These are phyloP conservation scores for Nomia melanderi DNA, from an alignment of 1,140 invertebrate species.

Conservation along the genomic window DNA sequence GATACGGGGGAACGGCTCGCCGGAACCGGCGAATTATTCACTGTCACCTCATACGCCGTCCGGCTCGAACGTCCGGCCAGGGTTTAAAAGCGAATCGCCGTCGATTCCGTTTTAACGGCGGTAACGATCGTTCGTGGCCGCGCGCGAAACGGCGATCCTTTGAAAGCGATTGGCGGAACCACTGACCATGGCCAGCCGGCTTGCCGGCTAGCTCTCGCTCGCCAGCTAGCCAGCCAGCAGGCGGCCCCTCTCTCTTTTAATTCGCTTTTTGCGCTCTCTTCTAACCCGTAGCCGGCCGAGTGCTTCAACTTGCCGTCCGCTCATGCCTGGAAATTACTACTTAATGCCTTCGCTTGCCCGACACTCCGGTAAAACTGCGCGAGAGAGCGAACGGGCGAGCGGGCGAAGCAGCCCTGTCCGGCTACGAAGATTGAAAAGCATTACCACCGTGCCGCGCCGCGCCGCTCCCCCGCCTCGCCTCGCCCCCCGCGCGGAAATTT, in stretches of 20 bases:
- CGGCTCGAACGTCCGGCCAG: slow-evolving; percentile 16
- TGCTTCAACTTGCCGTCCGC: slow-evolving; percentile 8
- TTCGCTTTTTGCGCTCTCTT: slow-evolving; percentile 58
- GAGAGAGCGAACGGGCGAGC: slow-evolving; percentile 5
- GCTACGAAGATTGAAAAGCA: slow-evolving; percentile 31
- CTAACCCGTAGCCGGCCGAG: not conserved
- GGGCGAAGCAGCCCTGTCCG: not conserved
- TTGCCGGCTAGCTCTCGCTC: too few relatives aligned
- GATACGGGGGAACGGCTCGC: not conserved
- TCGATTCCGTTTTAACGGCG: slow-evolving; percentile 63
- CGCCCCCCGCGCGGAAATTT: not conserved
- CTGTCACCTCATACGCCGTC: slow-evolving; percentile 38
- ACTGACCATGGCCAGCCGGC: slow-evolving; percentile 39
- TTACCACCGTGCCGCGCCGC: not conserved
- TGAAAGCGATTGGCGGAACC: slow-evolving; percentile 66
- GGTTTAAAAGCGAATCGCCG: slow-evolving; percentile 60
- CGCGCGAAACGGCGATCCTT: slow-evolving; percentile 61
- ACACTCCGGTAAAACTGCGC: slow-evolving; percentile 49
- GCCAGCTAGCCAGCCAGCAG: too few relatives aligned
- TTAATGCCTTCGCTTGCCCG: slow-evolving; percentile 53
- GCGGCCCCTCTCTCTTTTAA: slow-evolving; percentile 50
- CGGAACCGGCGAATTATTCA: slow-evolving; percentile 55
- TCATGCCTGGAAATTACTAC: slow-evolving; percentile 59
- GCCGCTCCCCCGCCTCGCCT: not conserved
- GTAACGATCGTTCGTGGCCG: slow-evolving; percentile 64